Evolutionary conservation across 2,888 invertebrate genomes (phyloP), one percentile per base, ranked within the genome.

Genomic region (Acleris literana): DNA sequence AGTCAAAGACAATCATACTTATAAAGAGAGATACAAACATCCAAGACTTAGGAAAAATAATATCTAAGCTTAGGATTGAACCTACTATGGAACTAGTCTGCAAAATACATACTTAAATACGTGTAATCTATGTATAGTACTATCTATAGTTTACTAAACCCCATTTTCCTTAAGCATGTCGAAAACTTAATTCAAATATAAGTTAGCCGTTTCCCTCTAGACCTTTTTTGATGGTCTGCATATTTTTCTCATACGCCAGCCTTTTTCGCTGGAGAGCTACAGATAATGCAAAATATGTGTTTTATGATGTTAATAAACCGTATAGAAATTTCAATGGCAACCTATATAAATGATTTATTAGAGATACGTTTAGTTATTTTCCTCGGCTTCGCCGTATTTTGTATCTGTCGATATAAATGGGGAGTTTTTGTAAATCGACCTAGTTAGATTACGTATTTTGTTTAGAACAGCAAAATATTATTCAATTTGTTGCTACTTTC

Each of bases 281-380:
- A 73, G 74, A 83, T 86, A 82, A 81, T 77, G 71, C 69, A 74
- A 78, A 81, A 81, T 84, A 82, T 84, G 81, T 82, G 84, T 80
- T 82, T 83, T 83, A 84, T 70, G 81, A 80, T 79, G 79, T 83
- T 78, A 82, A 82, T 82, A 69, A 52, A 64, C 55, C 59, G 52
- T 67, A 69, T 63, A 64, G 63, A 61, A 58, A 64, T 33, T 58
- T 71, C 71, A 72, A 70, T 70, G 72, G 66, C 71, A 55, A 64
- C 59, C 59, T 53, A 68, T 63, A 61, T 61, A 66, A 61, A 61
- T 66, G 52, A 66, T 66, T 62, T 66, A 66, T 65, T 53, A 61
- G 52, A 56, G 51, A 61, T 56, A 57, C 51, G 48, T 7, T 46
- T 46, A 17, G 46, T 9, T 44, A 57, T 57, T 25, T 57, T 29